These are phyloP conservation scores for Micrastur ruficollis DNA, from an alignment of 2,797 vertebrate species.

Conservation along the genomic window DNA sequence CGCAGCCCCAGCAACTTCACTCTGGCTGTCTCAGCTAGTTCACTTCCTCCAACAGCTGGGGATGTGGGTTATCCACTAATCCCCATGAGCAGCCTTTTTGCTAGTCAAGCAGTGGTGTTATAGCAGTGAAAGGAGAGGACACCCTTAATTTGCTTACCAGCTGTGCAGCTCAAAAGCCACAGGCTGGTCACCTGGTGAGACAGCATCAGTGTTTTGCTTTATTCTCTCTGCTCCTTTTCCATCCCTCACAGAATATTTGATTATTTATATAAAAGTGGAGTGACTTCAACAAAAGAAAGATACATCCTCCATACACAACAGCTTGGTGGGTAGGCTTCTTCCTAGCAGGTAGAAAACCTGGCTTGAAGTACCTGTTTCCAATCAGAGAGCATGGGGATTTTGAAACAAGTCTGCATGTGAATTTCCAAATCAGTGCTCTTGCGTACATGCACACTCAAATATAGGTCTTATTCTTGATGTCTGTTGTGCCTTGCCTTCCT, in stretches of 20 bases:
- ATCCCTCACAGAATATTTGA: not conserved
- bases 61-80: not conserved
- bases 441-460: accelerated
- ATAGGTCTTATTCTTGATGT: not conserved
- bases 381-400: not conserved
- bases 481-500: not conserved
- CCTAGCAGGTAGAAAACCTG: not conserved
- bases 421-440: not conserved
- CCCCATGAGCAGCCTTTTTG: not conserved
- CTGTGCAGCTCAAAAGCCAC: not conserved
- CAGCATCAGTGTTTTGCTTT: not conserved
- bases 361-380: not conserved
- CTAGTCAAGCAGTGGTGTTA: not conserved
- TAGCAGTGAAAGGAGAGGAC: not conserved
- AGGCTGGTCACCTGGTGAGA: not conserved
- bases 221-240: not conserved
- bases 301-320: not conserved
- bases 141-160: not conserved
- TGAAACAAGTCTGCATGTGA: not conserved
- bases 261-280: not conserved
- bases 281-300: not conserved
- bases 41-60: not conserved
- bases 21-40: not conserved
- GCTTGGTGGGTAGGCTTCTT: not conserved
- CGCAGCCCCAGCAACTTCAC: not conserved